Conservation (phyloP, 2,113 vertebrate species). For the Daboia siamensis region DNA sequence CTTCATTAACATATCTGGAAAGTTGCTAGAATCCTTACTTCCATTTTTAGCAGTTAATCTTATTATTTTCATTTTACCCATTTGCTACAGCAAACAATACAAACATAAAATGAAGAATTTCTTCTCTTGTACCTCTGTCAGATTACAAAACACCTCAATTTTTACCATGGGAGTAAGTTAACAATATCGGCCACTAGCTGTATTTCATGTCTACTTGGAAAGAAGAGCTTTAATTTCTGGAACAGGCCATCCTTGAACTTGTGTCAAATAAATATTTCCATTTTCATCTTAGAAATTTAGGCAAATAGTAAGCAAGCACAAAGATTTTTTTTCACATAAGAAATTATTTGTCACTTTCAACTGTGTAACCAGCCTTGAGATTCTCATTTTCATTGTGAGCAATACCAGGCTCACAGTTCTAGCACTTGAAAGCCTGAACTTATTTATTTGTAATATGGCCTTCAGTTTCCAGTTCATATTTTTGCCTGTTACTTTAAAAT, state of each 20-base stretch:
- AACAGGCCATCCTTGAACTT: constrained; percentile 3
- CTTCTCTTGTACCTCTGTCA: neutral
- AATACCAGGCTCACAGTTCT: neutral
- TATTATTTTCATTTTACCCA: neutral
- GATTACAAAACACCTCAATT: neutral
- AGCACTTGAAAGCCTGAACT: neutral
- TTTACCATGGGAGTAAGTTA: neutral
- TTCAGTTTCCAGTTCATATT: neutral
- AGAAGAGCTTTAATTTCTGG: constrained; percentile 4
- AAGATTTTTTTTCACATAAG: neutral
- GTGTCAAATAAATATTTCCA: neutral
- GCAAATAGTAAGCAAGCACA: neutral
- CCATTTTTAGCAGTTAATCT: neutral
- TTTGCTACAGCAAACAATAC: neutral
- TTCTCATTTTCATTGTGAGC: neutral
- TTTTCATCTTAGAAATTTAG: neutral
- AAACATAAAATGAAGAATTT: neutral
- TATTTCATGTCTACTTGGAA: neutral
- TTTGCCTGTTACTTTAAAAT: neutral
- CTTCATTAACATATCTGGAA: neutral
- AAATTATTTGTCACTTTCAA: neutral
- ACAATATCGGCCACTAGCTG: neutral
- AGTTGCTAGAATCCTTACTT: neutral
- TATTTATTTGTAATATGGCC: neutral
- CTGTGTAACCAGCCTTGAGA: neutral